These are phyloP conservation scores for Eulemur rufifrons DNA, from an alignment of 2,113 vertebrate genomes.

Conservation along the genomic window DNA sequence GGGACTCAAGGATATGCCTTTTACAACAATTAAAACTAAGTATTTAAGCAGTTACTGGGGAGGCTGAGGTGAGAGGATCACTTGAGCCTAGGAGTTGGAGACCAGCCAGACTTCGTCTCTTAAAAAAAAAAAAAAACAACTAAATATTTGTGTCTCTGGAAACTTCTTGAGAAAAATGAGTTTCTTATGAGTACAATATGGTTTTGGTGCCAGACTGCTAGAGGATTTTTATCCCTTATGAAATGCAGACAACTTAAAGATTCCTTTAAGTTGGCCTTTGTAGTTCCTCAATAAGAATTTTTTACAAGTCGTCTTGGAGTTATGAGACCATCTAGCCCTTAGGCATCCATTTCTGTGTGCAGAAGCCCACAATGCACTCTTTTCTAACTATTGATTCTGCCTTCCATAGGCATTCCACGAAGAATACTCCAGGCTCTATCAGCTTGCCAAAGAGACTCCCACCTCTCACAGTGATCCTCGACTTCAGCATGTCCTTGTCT, in stretches of 20 bases:
- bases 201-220: not conserved
- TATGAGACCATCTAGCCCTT: not conserved
- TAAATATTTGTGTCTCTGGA: not conserved
- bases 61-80: no score
- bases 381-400: not conserved
- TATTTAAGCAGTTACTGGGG: no score
- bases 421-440: constrained; percentile 93
- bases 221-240: not conserved
- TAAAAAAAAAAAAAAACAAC: no score
- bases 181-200: not conserved
- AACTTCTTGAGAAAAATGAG: not conserved
- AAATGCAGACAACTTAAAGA: not conserved
- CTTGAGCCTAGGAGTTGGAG: no score
- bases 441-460: constrained; percentile 90
- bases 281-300: not conserved
- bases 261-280: not conserved
- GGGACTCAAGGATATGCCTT: not conserved
- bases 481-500: constrained; percentile 94
- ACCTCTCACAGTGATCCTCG: constrained; percentile 91
- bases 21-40: not conserved
- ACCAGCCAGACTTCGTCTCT: no score
- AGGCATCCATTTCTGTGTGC: not conserved
- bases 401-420: constrained; percentile 92
- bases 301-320: not conserved
- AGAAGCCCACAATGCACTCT: rapidly evolving